phyloP scores from a whole-genome alignment of 2,888 invertebrate species.

The Cerceris rybyensis region DNA sequence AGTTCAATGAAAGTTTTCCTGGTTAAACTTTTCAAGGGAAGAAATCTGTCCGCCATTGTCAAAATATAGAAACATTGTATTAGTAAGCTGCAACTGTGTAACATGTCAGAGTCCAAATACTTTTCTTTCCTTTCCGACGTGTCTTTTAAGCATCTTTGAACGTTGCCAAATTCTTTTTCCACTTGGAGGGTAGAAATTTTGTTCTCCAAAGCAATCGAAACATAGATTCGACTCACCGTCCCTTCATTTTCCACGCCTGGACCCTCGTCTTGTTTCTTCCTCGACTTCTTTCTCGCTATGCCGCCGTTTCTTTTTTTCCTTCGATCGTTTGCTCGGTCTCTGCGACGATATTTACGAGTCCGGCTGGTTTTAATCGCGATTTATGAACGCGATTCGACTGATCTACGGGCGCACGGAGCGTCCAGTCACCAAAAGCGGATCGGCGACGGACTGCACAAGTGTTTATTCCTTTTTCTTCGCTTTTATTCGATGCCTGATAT shows the following conservation, averaged over 20 bases:
- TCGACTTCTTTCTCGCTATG: not conserved
- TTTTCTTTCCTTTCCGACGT: no score
- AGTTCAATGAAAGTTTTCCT: no score
- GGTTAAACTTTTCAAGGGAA: no score
- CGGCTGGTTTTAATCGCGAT: constrained; percentile 63
- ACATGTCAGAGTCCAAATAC: no score
- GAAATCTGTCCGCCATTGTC: no score
- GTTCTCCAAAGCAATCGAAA: not conserved
- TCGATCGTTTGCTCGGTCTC: constrained; percentile 15
- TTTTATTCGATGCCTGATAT: constrained; percentile 33
- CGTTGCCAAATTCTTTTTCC: no score
- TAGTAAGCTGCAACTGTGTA: no score
- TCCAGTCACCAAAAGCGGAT: constrained; percentile 47
- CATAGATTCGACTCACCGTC: not conserved
- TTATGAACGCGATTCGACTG: constrained; percentile 58
- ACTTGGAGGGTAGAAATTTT: not conserved
- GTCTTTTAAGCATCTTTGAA: no score
- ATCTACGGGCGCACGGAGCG: constrained; percentile 56
- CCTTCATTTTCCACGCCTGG: not conserved
- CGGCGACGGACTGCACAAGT: constrained; percentile 33
- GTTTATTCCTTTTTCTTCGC: constrained; percentile 22
- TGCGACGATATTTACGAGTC: constrained; percentile 54
- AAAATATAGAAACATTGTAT: no score
- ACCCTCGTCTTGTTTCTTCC: constrained; percentile 20
- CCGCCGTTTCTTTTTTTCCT: constrained; percentile 4